Evolutionary conservation across 2,113 vertebrate species (phyloP).

Genomic region (Chamaea fasciata): DNA sequence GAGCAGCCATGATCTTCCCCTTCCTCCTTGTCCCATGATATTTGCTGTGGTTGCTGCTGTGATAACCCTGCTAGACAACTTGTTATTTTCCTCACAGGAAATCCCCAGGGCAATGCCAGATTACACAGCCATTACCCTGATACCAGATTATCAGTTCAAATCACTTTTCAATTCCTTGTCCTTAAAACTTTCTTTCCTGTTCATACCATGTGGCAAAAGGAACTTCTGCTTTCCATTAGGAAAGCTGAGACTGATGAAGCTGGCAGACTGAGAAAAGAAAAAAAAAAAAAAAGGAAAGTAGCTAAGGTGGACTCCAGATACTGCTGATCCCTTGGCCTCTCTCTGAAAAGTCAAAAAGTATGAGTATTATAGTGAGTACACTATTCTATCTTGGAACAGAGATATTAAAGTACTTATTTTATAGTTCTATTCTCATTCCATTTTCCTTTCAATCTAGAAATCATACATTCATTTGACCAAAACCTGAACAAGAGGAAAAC

Average conservation of each 20-base stretch:
- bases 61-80: background rate
- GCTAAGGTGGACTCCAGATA: background rate
- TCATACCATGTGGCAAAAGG: background rate
- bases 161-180: background rate
- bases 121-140: background rate
- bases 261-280: background rate
- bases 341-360: background rate
- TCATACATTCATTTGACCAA: background rate
- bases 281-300: background rate
- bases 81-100: background rate
- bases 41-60: background rate
- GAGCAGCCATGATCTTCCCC: background rate
- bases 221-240: background rate
- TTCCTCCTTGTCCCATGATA: background rate
- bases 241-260: background rate
- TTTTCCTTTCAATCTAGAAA: background rate
- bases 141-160: background rate
- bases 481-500: background rate
- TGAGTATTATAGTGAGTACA: background rate
- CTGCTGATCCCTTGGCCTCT: background rate
- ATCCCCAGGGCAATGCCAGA: background rate
- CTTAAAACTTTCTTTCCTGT: background rate
- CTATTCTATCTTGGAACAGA: background rate
- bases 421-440: background rate
- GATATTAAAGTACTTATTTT: background rate